Percentiles rank a stretch among this genome's conserved stretches.
Evolutionary conservation across 2,888 invertebrate species (phyloP).

Genomic region (Pandemis corylana): DNA sequence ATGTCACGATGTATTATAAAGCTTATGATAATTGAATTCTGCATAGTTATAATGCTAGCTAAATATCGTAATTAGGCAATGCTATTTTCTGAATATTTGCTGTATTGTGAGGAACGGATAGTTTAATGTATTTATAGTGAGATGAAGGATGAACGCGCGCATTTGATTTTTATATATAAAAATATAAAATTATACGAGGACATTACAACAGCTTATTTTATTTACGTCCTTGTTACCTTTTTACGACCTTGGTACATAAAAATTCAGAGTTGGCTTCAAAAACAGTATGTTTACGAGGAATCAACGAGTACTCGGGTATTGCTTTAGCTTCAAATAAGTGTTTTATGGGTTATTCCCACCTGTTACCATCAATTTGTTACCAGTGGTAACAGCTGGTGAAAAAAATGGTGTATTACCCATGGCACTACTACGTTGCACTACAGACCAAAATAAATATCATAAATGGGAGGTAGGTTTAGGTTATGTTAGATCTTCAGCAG

Average conservation of each 20-base stretch:
- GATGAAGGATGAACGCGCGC: conserved; percentile 77
- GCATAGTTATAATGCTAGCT: conserved; percentile 80
- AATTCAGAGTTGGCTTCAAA: neutral
- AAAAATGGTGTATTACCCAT: no score
- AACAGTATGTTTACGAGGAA: neutral
- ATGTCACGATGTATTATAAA: conserved; percentile 77
- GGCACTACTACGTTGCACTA: no score
- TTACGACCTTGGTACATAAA: neutral
- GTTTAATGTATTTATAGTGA: conserved; percentile 78
- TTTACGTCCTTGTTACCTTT: conserved; percentile 30
- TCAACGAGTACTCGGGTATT: neutral
- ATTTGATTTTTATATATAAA: conserved; percentile 80
- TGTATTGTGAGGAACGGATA: conserved; percentile 72
- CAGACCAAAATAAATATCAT: no score
- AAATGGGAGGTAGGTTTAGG: no score
- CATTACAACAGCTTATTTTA: conserved; percentile 53
- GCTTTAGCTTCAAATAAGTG: neutral
- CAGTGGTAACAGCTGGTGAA: no score
- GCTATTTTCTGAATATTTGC: conserved; percentile 83
- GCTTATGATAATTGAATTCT: conserved; percentile 73
- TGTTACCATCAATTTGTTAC: no score
- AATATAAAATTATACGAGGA: conserved; percentile 83
- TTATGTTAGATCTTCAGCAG: no score
- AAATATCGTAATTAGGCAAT: conserved; percentile 82
- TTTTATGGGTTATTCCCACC: no score